Percentiles rank a stretch among this genome's conserved stretches.
These are phyloP conservation scores for Neopelma chrysocephalum DNA, from an alignment of 2,797 vertebrate genomes.

Conservation along the genomic window DNA sequence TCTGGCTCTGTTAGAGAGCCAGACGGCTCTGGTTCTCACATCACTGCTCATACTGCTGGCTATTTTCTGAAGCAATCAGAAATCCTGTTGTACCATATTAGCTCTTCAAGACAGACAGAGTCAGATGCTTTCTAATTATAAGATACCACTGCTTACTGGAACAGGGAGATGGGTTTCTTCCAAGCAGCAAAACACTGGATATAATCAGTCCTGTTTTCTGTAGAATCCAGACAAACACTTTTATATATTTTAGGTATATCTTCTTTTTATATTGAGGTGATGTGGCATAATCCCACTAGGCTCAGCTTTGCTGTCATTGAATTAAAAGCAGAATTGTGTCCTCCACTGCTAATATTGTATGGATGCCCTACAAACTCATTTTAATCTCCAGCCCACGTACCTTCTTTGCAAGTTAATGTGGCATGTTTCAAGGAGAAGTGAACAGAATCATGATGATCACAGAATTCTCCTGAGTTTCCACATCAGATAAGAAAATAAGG, in stretches of 20 bases:
- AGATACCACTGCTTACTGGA: background rate
- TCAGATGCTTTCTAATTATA: conserved; percentile 24
- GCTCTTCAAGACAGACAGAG: conserved; percentile 30
- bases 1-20: conserved; percentile 32
- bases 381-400: conserved; percentile 36
- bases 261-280: background rate
- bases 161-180: background rate
- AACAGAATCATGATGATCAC: background rate
- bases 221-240: background rate
- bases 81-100: conserved; percentile 31
- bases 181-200: background rate
- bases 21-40: conserved; percentile 24
- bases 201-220: background rate
- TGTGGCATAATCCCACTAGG: background rate
- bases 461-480: conserved; percentile 16
- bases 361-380: conserved; percentile 1
- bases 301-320: background rate
- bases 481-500: conserved; percentile 43
- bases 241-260: background rate
- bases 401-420: conserved; percentile 58
- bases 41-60: conserved; percentile 59
- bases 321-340: background rate
- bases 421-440: conserved; percentile 49
- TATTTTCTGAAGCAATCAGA: conserved; percentile 34
- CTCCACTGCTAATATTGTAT: background rate